Conservation (phyloP, 2,888 invertebrate genomes). For the Dastarcus helophoroides region DNA sequence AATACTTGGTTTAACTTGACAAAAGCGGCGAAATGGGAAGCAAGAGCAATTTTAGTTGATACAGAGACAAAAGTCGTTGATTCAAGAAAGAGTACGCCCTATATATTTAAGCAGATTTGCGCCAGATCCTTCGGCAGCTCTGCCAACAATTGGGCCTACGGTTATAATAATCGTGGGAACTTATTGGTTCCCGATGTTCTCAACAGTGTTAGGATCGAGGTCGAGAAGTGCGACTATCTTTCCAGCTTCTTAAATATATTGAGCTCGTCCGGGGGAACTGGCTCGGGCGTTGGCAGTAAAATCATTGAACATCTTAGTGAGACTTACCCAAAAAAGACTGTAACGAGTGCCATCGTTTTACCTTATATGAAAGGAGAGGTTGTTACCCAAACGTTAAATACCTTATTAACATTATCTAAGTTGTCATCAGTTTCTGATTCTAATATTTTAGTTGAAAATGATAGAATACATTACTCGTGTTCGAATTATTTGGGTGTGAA, state of each 20-base stretch:
- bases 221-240: conserved; percentile 36
- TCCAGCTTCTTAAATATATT: conserved; percentile 37
- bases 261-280: conserved; percentile 44
- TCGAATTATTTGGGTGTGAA: conserved; percentile 22
- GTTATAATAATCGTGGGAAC: conserved; percentile 36
- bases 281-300: conserved; percentile 42
- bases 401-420: conserved; percentile 38
- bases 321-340: conserved; percentile 37
- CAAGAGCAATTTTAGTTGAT: conserved; percentile 40
- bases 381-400: conserved; percentile 43
- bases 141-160: conserved; percentile 45
- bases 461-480: conserved; percentile 36
- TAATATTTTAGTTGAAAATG: conserved; percentile 39
- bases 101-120: conserved; percentile 35
- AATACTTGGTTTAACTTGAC: conserved; percentile 38
- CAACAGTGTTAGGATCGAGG: conserved; percentile 34
- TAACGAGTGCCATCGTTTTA: conserved; percentile 35
- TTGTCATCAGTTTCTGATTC: conserved; percentile 36
- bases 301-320: conserved; percentile 35
- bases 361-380: conserved; percentile 42
- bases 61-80: conserved; percentile 39
- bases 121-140: conserved; percentile 37
- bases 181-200: conserved; percentile 30
- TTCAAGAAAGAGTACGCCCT: conserved; percentile 27
- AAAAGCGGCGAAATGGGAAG: conserved; percentile 29